A percentile compares a stretch with the other conserved stretches of the same genome.
Evolutionary conservation across 2,888 invertebrate genomes (phyloP).

Genomic region (Amiota minor): DNA sequence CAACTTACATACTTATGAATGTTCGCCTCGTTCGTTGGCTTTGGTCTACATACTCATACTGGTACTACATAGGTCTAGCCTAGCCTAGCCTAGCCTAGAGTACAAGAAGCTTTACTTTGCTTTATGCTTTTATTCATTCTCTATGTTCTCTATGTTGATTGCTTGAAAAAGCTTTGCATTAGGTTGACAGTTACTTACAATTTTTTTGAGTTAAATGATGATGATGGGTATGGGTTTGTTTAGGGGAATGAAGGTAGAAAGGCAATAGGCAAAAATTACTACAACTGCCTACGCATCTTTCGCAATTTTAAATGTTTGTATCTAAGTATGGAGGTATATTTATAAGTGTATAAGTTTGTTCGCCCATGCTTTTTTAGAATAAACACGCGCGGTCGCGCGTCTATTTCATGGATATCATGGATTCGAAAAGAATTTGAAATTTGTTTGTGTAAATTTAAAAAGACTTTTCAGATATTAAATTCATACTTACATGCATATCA

Average conservation of each 20-base stretch:
- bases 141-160: neutral
- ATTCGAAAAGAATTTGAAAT: conserved; percentile 17
- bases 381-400: neutral
- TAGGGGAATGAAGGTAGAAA: neutral
- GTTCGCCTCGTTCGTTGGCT: too few relatives aligned
- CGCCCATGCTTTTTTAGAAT: conserved; percentile 12
- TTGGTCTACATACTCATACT: too few relatives aligned
- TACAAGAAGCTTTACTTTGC: conserved; percentile 1
- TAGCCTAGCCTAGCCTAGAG: too few relatives aligned
- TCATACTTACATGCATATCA: neutral
- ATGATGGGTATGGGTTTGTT: conserved; percentile 25
- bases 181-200: too few relatives aligned
- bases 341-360: conserved; percentile 19
- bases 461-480: conserved; percentile 4
- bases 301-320: conserved; percentile 58
- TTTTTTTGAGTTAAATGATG: neutral
- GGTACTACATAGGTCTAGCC: too few relatives aligned
- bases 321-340: conserved; percentile 27
- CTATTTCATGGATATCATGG: neutral
- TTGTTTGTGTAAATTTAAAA: too few relatives aligned
- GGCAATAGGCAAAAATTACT: conserved; percentile 18
- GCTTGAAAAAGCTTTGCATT: conserved; percentile 1
- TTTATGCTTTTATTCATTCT: neutral
- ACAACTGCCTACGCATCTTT: conserved; percentile 62
- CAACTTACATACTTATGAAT: too few relatives aligned